Base-by-base conservation (phyloP, 2,113 vertebrate species). In the Brachionichthys hirsutus region DNA sequence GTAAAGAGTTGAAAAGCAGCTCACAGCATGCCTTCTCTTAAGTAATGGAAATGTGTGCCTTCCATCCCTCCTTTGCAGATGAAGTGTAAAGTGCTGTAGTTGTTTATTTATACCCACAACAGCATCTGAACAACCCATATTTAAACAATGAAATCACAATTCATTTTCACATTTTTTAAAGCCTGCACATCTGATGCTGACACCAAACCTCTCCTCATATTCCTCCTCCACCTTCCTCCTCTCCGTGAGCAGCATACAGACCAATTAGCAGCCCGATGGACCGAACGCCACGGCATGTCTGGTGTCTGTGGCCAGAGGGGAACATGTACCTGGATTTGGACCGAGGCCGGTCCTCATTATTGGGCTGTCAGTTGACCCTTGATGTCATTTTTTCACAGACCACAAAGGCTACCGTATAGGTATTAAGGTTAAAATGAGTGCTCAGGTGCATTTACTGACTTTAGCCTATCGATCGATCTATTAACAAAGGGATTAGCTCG, bases 311-410 rank as follows among this genome's bases (percentile, higher is more conserved):
- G 88, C 64, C 77, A 81, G 67, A 84, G 44, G 47, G 67, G 74
- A 69, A 45, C 79, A 53, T 69, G 75, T 74, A 73, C 64, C 75
- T 73, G 56, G 63, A 70, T 78, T 65, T 54, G 54, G 71, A 71
- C 75, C 9, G 57, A 73, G 79, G 57, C 4, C 45, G 68, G 70
- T 70, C 73, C 83, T 88, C 88, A 87, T 89, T 89, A 89, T 56
- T 60, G 64, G 57, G 72, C 71, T 78, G 62, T 86, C 86, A 81
- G 60, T 59, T 76, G 72, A 85, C 77, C 75, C 66, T 51, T 76
- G 70, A 80, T 83, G 71, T 77, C 67, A 83, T 84, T 73, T 38
- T 74, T 41, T 54, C 59, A 63, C 73, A 62, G 77, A 84, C 84
- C 61, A 74, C 85, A 82, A 85, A 69, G 62, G 62, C 36, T 55